Percentiles rank a stretch among this genome's conserved stretches.
Evolutionary conservation across 2,888 invertebrate genomes (phyloP).

Genomic region (Rhyacophila evoluta): DNA sequence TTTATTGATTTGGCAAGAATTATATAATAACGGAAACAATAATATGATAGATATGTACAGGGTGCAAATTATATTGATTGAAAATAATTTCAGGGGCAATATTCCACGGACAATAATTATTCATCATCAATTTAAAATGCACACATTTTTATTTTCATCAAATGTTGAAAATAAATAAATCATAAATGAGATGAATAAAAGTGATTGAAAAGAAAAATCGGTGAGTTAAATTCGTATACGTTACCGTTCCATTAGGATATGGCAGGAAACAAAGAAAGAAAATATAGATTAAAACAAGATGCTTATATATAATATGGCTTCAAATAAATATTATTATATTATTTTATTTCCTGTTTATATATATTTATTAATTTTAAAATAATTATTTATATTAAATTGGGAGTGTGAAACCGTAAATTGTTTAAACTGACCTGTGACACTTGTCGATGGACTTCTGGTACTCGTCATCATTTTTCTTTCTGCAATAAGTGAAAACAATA

Average conservation of each 20-base stretch:
- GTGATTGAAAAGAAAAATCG: not conserved
- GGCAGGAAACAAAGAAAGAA: constrained; percentile 26
- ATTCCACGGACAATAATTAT: not conserved
- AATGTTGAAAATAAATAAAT: not conserved
- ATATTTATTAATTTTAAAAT: too few species aligned
- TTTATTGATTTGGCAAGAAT: constrained; percentile 1
- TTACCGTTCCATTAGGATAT: constrained; percentile 24
- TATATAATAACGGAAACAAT: not conserved
- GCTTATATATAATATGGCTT: too few species aligned
- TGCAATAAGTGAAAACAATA: too few species aligned
- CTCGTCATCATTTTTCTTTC: constrained; percentile 65
- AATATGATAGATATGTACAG: not conserved
- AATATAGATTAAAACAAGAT: constrained; percentile 2
- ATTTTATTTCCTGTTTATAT: too few species aligned
- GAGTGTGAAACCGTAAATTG: too few species aligned
- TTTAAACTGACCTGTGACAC: constrained; percentile 64
- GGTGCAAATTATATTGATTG: constrained; percentile 24
- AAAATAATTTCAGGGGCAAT: constrained; percentile 7
- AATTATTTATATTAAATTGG: too few species aligned
- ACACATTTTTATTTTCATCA: constrained; percentile 10
- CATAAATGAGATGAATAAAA: not conserved
- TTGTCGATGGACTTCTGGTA: constrained; percentile 67
- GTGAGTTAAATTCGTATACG: not conserved
- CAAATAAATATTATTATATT: too few species aligned
- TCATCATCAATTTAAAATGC: constrained; percentile 22